A percentile compares a stretch with the other conserved stretches of the same genome.
Conservation (phyloP, 2,113 vertebrate genomes). For the Calcarius ornatus region DNA sequence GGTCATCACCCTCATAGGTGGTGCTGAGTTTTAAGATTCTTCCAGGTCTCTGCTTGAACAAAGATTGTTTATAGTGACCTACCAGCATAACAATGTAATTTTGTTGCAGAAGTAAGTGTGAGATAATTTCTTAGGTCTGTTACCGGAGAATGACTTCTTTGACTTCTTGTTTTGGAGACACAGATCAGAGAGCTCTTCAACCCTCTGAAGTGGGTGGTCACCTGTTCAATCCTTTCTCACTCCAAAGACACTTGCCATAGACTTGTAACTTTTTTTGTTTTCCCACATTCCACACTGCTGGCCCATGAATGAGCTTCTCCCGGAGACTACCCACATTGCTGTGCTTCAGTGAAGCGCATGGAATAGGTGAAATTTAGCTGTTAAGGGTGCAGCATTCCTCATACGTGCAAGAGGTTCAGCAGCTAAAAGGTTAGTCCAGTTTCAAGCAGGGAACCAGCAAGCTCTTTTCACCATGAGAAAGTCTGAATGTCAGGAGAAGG, state of each 20-base stretch:
- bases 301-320: not conserved
- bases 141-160: not conserved
- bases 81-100: not conserved
- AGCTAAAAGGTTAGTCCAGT: not conserved
- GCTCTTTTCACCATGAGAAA: not conserved
- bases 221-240: not conserved
- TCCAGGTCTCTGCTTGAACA: not conserved
- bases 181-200: not conserved
- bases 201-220: not conserved
- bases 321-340: not conserved
- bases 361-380: not conserved
- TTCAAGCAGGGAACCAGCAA: not conserved
- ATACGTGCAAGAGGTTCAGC: not conserved
- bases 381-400: not conserved
- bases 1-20: accelerated
- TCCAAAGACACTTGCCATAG: not conserved
- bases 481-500: not conserved
- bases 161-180: not conserved
- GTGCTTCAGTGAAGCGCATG: not conserved
- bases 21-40: not conserved
- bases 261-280: not conserved
- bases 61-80: not conserved
- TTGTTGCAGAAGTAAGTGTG: not conserved
- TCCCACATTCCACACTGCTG: not conserved
- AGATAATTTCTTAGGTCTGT: not conserved